A percentile compares a stretch with the other conserved stretches of the same genome.
phyloP scores from a whole-genome alignment of 2,888 invertebrate genomes.

The Mesorhabditis spiculigera region DNA sequence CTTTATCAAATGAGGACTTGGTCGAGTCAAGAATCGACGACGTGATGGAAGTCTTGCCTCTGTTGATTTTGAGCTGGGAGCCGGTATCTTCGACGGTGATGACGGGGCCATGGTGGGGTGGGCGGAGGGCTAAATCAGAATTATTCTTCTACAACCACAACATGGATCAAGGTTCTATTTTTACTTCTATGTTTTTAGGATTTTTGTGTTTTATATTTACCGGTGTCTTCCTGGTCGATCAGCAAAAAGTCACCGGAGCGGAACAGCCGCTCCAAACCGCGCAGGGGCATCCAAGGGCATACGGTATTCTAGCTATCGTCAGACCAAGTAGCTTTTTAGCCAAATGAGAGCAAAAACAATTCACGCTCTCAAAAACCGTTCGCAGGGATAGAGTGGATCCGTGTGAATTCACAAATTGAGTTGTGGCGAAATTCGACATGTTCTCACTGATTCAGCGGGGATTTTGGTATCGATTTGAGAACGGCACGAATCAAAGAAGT shows the following conservation, averaged over 20 bases:
- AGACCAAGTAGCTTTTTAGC: no score
- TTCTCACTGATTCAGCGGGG: no score
- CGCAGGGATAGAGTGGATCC: no score
- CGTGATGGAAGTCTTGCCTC: conserved; percentile 29
- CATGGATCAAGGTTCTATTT: background rate
- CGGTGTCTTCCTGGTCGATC: background rate
- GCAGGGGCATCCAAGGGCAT: background rate
- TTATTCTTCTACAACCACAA: background rate
- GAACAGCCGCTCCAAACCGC: conserved; percentile 1
- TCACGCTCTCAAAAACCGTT: no score
- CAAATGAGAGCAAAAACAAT: no score
- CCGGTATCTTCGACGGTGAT: conserved; percentile 52
- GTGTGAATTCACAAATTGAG: no score
- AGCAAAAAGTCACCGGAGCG: background rate
- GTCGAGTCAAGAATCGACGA: conserved; percentile 33
- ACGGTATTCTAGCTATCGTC: background rate
- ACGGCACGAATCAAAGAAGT: no score
- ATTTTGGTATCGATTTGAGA: no score
- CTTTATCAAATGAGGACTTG: conserved; percentile 32
- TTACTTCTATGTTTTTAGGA: background rate
- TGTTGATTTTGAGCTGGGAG: conserved; percentile 39
- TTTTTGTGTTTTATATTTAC: background rate
- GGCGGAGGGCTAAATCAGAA: conserved; percentile 16
- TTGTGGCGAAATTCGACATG: no score
- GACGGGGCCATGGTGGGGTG: conserved; percentile 41